Evolutionary conservation across 2,888 invertebrate species (phyloP), one percentile per base, ranked within the genome.

Genomic region (Scaptomyza tumidula): DNA sequence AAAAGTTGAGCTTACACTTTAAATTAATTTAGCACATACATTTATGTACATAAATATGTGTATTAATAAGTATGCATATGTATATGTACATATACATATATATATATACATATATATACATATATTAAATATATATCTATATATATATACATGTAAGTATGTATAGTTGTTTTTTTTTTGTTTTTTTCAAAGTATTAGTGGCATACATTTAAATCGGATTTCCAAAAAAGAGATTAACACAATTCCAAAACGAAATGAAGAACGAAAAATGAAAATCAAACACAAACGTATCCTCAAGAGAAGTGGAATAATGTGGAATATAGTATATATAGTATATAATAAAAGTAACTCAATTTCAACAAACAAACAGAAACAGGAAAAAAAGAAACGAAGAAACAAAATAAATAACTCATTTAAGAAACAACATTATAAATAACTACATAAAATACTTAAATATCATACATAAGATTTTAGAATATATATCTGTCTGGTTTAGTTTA

Each of bases 181-280:
- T 75, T 75, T n/a, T n/a, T 81, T 81, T 85, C 85, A 87, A 71
- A 87, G 79, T 71, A 70, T 81, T 81, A 79, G 85, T 85, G 89
- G 89, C 89, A 89, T 71, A 84, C 84, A 85, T 76, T 82, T 75
- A 64, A 87, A 85, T 77, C 63, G 75, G 83, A 75, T 70, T 73
- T 56, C 46, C 37, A 55, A 53, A 55, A 39, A 13, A 16, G 60
- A 27, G 53, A 14, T n/a, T 55, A 71, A 33, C 19, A 31, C n/a
- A 46, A 14, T 44, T 44, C 13, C 16, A 45, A 64, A 48, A 48
- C 50, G 2, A 19, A 50, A 35, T 0, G 31, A 27, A 57, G 57
- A 44, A 0, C 27, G 29, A 44, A 57, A 7, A 29, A 6, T 44
- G 13, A 55, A 62, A 52, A 54, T 46, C 7, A 31, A 29, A 37